Evolutionary conservation across 2,888 invertebrate genomes (phyloP).

Genomic region (Trisateles emortualis): DNA sequence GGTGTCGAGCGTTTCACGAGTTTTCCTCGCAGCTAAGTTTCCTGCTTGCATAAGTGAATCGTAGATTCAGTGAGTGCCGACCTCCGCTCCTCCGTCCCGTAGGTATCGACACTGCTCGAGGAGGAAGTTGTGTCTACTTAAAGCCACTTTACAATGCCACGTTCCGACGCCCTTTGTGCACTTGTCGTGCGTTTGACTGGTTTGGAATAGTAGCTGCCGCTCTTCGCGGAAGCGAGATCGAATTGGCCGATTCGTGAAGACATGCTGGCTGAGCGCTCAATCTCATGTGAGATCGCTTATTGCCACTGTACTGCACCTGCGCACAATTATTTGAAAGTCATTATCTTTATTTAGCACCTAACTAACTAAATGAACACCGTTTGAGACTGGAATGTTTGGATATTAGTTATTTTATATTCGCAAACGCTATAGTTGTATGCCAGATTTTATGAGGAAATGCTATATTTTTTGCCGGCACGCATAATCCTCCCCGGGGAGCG

Average conservation of each 20-base stretch:
- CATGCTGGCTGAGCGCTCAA: constrained; percentile 67
- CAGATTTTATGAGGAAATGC: constrained; percentile 36
- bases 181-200: constrained; percentile 76
- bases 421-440: neutral
- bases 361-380: constrained; percentile 18
- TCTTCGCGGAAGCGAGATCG: constrained; percentile 76
- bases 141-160: constrained; percentile 68
- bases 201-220: constrained; percentile 62
- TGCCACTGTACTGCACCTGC: constrained; percentile 55
- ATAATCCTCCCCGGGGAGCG: constrained; percentile 38
- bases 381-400: neutral
- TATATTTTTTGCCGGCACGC: neutral
- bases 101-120: constrained; percentile 53
- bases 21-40: constrained; percentile 59
- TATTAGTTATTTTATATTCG: neutral
- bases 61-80: constrained; percentile 59
- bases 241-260: constrained; percentile 66
- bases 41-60: constrained; percentile 68
- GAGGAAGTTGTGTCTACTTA: constrained; percentile 63
- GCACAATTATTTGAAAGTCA: constrained; percentile 48
- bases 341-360: constrained; percentile 39
- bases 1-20: constrained; percentile 55
- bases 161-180: constrained; percentile 71
- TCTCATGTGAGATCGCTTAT: constrained; percentile 75
- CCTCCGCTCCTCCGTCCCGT: constrained; percentile 56